A percentile compares a stretch with the other conserved stretches of the same genome.
phyloP scores from a whole-genome alignment of 2,888 invertebrate genomes.

The Ichneumon xanthorius region DNA sequence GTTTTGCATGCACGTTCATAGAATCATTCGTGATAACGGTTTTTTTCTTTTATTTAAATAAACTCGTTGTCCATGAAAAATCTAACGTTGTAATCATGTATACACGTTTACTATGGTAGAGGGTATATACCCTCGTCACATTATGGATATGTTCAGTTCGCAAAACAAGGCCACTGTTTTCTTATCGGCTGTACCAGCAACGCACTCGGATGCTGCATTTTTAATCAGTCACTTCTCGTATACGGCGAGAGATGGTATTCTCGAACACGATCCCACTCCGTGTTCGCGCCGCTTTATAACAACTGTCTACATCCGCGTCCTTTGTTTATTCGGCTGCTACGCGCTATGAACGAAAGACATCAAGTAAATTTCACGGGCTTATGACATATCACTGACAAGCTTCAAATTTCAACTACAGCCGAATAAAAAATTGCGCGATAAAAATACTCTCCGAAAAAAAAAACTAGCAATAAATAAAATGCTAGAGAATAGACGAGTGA shows the following conservation, averaged over 20 bases:
- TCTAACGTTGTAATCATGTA: not conserved
- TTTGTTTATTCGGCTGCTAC: slow-evolving; percentile 54
- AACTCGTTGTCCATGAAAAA: slow-evolving; percentile 10
- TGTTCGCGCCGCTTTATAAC: not conserved
- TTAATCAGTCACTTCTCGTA: slow-evolving; percentile 27
- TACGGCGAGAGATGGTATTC: slow-evolving; percentile 15
- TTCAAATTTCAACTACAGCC: not conserved
- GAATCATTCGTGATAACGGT: not conserved
- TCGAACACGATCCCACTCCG: slow-evolving; percentile 17
- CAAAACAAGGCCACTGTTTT: slow-evolving; percentile 58
- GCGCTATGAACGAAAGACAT: not conserved
- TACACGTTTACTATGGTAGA: not conserved
- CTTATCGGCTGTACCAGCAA: slow-evolving; percentile 54
- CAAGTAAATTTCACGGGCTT: slow-evolving; percentile 5
- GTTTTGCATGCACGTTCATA: slow-evolving; percentile 8
- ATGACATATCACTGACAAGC: slow-evolving; percentile 21
- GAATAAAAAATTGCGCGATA: not conserved
- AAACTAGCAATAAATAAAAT: not conserved
- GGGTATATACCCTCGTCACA: not conserved
- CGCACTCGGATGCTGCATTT: slow-evolving; percentile 22
- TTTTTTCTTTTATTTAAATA: slow-evolving; percentile 4
- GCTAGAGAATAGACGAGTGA: slow-evolving; percentile 5
- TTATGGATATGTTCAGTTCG: slow-evolving; percentile 10
- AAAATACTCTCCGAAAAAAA: not conserved
- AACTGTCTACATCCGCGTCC: not conserved